Base-by-base conservation (phyloP, 1,140 invertebrate genomes). In the Drosophila serrata region DNA sequence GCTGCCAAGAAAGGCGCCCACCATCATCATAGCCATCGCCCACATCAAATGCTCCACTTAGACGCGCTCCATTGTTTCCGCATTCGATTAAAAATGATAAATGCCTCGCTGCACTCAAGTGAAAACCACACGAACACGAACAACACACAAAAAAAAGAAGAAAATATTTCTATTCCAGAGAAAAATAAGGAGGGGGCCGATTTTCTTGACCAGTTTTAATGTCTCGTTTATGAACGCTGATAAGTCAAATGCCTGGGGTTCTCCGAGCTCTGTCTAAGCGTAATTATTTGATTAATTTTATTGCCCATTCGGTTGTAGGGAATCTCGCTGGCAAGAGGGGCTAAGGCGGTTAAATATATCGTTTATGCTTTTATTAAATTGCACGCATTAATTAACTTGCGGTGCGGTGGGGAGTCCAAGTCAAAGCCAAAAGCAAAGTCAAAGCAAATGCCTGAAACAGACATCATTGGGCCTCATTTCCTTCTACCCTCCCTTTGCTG, bases 251-350 rank as follows among this genome's bases (percentile, higher is more conserved):
- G 61, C 29, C 65, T 17, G 46, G 31, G 65, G 49, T 37, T 64
- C 27, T 75, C n/a, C n/a, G 53, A 46, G 29, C 51, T 19, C 33
- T 74, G 73, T 58, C 67, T 77, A 39, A 43, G 75, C 60, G 73
- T 88, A 90, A 90, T 90, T 90, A 90, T 90, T 90, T 90, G 85
- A 90, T 90, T 90, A 90, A 90, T 90, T 90, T 90, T 90, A 90
- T 90, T 90, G 86, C 77, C 67, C 39, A 64, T 45, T 79, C 64
- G 75, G 17, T 49, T 61, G 58, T 61, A n/a, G 59, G 49, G 60
- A 33, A 22, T 43, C 17, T 43, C 11, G 46, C 24, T n/a, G 24
- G 17, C 27, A 17, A 59, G 61, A 58, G 63, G 31, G 49, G 49
- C 19, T 35, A 53, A 11, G 56, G 43, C 51, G 81, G 42, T 75